Percentiles rank a stretch among this genome's conserved stretches.
phyloP scores from a whole-genome alignment of 2,113 vertebrate genomes.

The Erinaceus europaeus region DNA sequence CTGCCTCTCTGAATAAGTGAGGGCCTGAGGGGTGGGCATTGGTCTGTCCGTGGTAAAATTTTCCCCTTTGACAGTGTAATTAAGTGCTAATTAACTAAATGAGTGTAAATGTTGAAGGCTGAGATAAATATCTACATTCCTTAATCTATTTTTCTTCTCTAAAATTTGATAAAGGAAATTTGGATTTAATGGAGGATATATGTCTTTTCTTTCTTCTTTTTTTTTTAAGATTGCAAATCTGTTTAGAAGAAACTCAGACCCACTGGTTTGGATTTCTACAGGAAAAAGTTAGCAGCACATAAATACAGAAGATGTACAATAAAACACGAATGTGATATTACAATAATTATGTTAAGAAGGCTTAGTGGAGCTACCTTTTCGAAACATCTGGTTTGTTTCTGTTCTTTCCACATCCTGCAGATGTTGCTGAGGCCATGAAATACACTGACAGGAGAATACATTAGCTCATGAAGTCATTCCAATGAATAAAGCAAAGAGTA shows the following conservation, averaged over 20 bases:
- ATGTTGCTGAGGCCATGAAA: slow-evolving; percentile 84
- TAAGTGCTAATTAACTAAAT: slow-evolving; percentile 88
- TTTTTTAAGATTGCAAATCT: slow-evolving; percentile 79
- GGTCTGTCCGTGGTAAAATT: slow-evolving; percentile 74
- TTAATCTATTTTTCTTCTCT: slow-evolving; percentile 82
- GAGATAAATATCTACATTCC: slow-evolving; percentile 83
- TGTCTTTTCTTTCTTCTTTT: slow-evolving; percentile 67
- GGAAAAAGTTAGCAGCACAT: slow-evolving; percentile 78
- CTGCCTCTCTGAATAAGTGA: slow-evolving; percentile 51
- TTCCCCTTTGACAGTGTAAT: slow-evolving; percentile 81
- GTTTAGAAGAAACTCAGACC: slow-evolving; percentile 74
- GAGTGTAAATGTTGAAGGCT: slow-evolving; percentile 85
- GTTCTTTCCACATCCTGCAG: slow-evolving; percentile 84
- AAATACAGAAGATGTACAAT: slow-evolving; percentile 74
- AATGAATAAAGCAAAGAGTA: slow-evolving; percentile 82
- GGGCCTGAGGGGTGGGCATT: slow-evolving; percentile 63
- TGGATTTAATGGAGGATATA: slow-evolving; percentile 83
- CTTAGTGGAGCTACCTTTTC: slow-evolving; percentile 83
- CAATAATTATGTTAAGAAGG: slow-evolving; percentile 81
- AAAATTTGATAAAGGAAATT: slow-evolving; percentile 87
- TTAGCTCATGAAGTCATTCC: slow-evolving; percentile 79
- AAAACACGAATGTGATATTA: slow-evolving; percentile 66
- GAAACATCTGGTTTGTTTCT: slow-evolving; percentile 88
- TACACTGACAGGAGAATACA: slow-evolving; percentile 80
- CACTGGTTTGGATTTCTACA: slow-evolving; percentile 71